Percentiles rank a stretch among this genome's conserved stretches.
These are phyloP conservation scores for Rhopilema esculentum DNA, from an alignment of 30 jellyfish, hydroid and myxozoan species.

Conservation along the genomic window DNA sequence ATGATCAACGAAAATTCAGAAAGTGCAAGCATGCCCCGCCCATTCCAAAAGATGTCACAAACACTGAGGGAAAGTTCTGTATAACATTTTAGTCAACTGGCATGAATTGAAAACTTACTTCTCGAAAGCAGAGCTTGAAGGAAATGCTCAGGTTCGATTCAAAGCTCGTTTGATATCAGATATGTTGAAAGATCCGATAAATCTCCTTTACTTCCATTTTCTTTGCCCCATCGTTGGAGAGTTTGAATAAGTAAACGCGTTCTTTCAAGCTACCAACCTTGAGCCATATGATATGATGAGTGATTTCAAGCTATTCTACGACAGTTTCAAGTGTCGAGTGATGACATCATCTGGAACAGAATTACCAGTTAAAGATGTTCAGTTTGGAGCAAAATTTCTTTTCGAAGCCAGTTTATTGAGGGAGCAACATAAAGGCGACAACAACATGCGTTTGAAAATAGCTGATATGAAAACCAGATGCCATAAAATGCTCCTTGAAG, in stretches of 20 bases:
- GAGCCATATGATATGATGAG: constrained; percentile 61
- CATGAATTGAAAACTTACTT: constrained; percentile 66
- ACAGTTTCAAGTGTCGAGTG: constrained; percentile 38
- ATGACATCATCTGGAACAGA: constrained; percentile 10
- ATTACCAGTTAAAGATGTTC: constrained; percentile 15
- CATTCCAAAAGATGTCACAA: constrained; percentile 56
- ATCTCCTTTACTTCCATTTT: constrained; percentile 48
- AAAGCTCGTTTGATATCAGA: constrained; percentile 60
- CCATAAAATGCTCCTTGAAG: constrained; percentile 39
- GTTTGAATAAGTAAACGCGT: constrained; percentile 31
- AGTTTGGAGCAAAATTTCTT: constrained; percentile 59
- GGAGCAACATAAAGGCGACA: constrained; percentile 4
- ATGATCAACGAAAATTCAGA: constrained; percentile 43
- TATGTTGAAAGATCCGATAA: constrained; percentile 44
- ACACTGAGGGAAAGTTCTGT: constrained; percentile 66
- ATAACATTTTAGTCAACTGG: constrained; percentile 64
- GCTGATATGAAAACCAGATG: constrained; percentile 46
- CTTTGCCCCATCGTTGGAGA: constrained; percentile 51
- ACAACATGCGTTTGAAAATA: constrained; percentile 6
- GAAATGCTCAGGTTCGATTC: constrained; percentile 17
- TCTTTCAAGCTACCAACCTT: constrained; percentile 64
- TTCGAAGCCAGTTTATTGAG: constrained; percentile 4
- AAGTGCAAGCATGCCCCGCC: constrained; percentile 19
- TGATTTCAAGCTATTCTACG: constrained; percentile 26
- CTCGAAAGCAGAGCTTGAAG: constrained; percentile 65